A percentile compares a stretch with the other conserved stretches of the same genome.
Evolutionary conservation across 1,140 invertebrate species (phyloP).

Genomic region (Asbolus verrucosus): DNA sequence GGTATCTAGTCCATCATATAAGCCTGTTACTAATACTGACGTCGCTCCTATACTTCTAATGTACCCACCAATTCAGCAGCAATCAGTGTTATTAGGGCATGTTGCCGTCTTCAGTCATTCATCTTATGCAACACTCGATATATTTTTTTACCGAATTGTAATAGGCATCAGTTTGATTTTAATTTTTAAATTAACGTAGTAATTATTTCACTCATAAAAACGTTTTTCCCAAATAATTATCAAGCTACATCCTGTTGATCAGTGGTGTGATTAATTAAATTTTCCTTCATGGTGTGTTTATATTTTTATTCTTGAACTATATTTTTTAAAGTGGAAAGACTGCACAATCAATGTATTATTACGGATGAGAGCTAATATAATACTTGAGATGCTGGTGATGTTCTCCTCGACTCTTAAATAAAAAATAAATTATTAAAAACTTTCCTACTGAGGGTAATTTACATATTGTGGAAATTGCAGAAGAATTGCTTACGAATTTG

Average conservation of each 20-base stretch:
- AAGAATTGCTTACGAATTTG: no score
- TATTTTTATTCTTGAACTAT: no score
- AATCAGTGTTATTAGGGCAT: conserved; percentile 46
- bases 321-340: no score
- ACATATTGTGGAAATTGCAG: no score
- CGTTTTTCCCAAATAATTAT: conserved; percentile 6
- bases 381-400: no score
- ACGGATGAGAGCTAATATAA: no score
- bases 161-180: not conserved
- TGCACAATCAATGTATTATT: no score
- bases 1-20: conserved; percentile 1
- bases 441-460: no score
- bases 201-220: conserved; percentile 3
- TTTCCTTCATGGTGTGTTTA: not conserved
- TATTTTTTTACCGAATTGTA: not conserved
- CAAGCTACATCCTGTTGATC: conserved; percentile 13
- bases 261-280: conserved; percentile 14
- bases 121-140: not conserved
- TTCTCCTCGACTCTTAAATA: no score
- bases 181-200: not conserved
- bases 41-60: conserved; percentile 24
- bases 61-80: conserved; percentile 38
- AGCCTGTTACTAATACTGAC: conserved; percentile 5
- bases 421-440: no score
- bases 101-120: conserved; percentile 23